Evolutionary conservation across 53 echinoderm and acorn worm genomes (phyloP).

Genomic region (Stichopus horrens): DNA sequence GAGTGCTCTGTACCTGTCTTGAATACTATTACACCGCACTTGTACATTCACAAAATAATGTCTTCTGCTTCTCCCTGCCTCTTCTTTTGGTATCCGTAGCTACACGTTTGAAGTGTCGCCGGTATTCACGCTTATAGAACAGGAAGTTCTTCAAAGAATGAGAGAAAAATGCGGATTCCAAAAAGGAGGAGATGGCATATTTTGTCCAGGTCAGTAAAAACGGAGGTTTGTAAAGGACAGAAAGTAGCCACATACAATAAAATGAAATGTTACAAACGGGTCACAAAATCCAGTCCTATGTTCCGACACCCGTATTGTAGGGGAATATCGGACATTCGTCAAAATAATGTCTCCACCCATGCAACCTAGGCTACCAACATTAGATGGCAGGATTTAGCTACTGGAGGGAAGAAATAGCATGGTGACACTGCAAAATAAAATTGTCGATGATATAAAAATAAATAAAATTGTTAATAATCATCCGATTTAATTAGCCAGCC

Average conservation of each 20-base stretch:
- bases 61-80: background rate
- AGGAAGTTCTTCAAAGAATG: conserved; percentile 81
- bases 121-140: conserved; percentile 88
- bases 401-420: too few relatives aligned
- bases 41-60: background rate
- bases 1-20: background rate
- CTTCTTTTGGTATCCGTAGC: conserved; percentile 31
- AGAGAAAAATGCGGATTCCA: conserved; percentile 71
- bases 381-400: too few relatives aligned
- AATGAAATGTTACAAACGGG: too few relatives aligned
- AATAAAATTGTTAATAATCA: too few relatives aligned
- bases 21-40: background rate
- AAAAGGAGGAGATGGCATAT: conserved; percentile 81
- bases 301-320: too few relatives aligned
- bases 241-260: background rate
- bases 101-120: conserved; percentile 98
- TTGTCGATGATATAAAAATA: too few relatives aligned
- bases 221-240: background rate
- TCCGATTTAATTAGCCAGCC: too few relatives aligned
- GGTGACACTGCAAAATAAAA: too few relatives aligned
- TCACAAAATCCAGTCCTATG: too few relatives aligned
- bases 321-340: too few relatives aligned
- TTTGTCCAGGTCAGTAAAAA: conserved; percentile 75
- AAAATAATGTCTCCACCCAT: too few relatives aligned
- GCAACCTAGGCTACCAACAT: too few relatives aligned